Evolutionary conservation across 2,797 vertebrate genomes (phyloP).

Genomic region (Arrhamphus sclerolepis): DNA sequence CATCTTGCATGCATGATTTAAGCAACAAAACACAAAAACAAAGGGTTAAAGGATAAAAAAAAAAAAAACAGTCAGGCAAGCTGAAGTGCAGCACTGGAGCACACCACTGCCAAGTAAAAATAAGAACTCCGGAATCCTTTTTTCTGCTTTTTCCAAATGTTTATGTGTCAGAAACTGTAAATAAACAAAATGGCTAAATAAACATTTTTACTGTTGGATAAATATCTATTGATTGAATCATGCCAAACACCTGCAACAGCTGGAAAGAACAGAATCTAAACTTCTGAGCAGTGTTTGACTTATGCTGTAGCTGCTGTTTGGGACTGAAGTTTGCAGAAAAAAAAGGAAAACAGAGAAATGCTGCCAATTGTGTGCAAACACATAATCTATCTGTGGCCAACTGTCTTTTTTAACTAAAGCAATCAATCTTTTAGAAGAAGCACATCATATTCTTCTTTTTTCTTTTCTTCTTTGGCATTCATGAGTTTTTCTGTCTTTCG

Average conservation of each 20-base stretch:
- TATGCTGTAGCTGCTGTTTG: conserved; percentile 73
- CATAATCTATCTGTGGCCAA: conserved; percentile 48
- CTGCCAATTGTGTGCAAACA: conserved; percentile 56
- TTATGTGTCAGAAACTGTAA: conserved; percentile 54
- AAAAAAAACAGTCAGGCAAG: no score
- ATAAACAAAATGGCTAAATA: conserved; percentile 66
- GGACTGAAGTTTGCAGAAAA: conserved; percentile 65
- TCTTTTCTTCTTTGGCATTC: no score
- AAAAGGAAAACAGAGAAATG: conserved; percentile 57
- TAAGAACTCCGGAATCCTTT: conserved; percentile 27
- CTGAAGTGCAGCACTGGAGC: neutral
- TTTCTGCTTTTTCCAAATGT: conserved; percentile 61
- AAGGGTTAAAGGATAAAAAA: no score
- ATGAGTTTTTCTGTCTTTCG: conserved; percentile 42
- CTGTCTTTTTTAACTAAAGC: conserved; percentile 43
- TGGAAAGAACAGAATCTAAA: conserved; percentile 55
- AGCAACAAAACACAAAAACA: neutral
- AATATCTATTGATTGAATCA: conserved; percentile 66
- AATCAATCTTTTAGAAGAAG: conserved; percentile 44
- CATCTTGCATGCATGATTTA: no score
- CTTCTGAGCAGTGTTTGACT: conserved; percentile 72
- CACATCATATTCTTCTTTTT: conserved; percentile 8
- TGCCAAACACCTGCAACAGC: conserved; percentile 75
- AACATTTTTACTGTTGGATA: conserved; percentile 69
- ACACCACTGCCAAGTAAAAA: conserved; percentile 22